Conservation (phyloP, 2,113 vertebrate species). For the Panthera leo region DNA sequence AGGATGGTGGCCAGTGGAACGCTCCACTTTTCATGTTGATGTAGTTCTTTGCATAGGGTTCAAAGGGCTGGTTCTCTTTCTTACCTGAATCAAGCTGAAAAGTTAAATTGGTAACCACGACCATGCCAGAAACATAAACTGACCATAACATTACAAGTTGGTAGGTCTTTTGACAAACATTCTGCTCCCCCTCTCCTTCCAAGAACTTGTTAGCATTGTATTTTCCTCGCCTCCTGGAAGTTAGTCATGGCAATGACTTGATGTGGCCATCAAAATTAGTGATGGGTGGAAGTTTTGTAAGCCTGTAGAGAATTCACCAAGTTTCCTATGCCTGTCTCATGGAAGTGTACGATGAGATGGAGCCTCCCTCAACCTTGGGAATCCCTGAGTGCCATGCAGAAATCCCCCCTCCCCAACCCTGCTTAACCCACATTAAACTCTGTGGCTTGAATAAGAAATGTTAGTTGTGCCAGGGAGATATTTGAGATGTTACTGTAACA, state of each 20-base stretch:
- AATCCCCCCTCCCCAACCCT: too few species aligned
- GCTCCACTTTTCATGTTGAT: background rate
- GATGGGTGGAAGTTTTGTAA: background rate
- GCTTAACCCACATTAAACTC: background rate
- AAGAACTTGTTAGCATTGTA: background rate
- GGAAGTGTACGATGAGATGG: background rate
- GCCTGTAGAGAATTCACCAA: background rate
- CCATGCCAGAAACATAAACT: background rate
- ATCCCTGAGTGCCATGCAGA: background rate
- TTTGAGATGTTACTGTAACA: background rate
- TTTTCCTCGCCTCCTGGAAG: conserved; percentile 1
- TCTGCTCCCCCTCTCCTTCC: background rate
- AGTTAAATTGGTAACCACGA: background rate
- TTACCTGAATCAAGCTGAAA: background rate
- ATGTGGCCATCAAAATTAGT: background rate
- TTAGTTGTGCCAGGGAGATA: background rate
- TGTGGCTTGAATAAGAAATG: background rate
- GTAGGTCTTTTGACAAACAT: background rate
- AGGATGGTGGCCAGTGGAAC: background rate
- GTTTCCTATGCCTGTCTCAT: background rate
- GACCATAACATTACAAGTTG: background rate
- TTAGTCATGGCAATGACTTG: background rate
- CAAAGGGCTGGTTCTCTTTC: background rate
- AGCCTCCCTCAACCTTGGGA: background rate
- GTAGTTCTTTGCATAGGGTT: background rate